Conservation (phyloP, 37 sponge, comb jelly and placozoan species). For the Theonella swinhoei region DNA sequence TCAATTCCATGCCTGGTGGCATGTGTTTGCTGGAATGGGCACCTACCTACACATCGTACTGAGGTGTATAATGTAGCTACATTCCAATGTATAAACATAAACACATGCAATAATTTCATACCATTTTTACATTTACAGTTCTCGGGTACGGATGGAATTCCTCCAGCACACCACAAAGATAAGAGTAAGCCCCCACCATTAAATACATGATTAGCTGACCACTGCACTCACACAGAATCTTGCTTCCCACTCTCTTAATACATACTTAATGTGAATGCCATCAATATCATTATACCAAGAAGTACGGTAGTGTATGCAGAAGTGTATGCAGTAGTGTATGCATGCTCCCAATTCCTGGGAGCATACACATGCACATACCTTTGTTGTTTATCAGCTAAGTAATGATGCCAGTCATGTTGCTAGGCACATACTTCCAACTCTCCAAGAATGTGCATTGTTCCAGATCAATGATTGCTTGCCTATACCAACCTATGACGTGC, state of each 20-base stretch:
- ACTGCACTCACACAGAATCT: too few species aligned
- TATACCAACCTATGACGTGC: too few species aligned
- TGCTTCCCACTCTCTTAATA: too few species aligned
- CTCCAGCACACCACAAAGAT: slow-evolving; percentile 20
- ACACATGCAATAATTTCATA: not conserved
- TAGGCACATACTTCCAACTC: not conserved
- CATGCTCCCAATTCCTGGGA: too few species aligned
- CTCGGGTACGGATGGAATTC: slow-evolving; percentile 42
- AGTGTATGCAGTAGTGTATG: too few species aligned
- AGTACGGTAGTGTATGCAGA: too few species aligned
- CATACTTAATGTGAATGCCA: too few species aligned
- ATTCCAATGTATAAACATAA: not conserved
- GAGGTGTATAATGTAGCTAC: slow-evolving; percentile 27
- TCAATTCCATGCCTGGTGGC: slow-evolving; percentile 93
- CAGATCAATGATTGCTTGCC: too few species aligned
- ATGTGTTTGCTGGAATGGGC: slow-evolving; percentile 73
- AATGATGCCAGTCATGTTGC: not conserved
- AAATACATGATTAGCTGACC: too few species aligned
- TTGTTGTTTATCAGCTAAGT: not conserved
- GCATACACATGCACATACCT: too few species aligned
- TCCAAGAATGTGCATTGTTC: not conserved
- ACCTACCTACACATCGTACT: slow-evolving; percentile 69
- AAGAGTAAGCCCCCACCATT: slow-evolving; percentile 32
- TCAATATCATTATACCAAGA: too few species aligned
- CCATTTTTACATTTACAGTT: slow-evolving; percentile 23